These are phyloP conservation scores for Erythrolamprus reginae DNA, from an alignment of 2,113 vertebrate species.

Conservation along the genomic window DNA sequence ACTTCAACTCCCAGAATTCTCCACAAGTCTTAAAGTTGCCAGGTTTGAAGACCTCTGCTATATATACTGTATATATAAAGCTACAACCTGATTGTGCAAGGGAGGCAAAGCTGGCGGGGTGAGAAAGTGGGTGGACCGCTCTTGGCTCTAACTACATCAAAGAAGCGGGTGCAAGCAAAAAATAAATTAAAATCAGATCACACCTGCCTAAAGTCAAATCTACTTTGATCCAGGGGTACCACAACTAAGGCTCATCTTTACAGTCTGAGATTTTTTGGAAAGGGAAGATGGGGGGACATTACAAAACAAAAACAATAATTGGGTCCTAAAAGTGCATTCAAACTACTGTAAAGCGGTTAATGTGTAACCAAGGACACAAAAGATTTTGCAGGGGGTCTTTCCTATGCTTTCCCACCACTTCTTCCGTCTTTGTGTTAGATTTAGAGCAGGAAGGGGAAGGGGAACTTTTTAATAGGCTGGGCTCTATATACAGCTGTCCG, in stretches of 20 bases:
- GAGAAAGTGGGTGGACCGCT: no score
- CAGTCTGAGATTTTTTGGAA: background rate
- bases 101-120: no score
- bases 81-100: no score
- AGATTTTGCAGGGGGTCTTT: background rate
- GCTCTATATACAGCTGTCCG: no score
- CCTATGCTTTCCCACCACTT: background rate
- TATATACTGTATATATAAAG: no score
- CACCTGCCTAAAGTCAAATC: background rate
- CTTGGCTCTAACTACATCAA: constrained; percentile 29
- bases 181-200: background rate
- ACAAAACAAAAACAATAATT: background rate
- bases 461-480: background rate
- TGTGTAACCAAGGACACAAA: background rate
- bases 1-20: no score
- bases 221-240: background rate
- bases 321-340: background rate
- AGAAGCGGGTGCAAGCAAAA: background rate
- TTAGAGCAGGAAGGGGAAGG: background rate
- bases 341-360: background rate
- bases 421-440: background rate
- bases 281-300: background rate
- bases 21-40: no score
- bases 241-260: background rate
- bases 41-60: no score